Conservation (phyloP, 2,888 invertebrate genomes). For the Drosophila rellima region DNA sequence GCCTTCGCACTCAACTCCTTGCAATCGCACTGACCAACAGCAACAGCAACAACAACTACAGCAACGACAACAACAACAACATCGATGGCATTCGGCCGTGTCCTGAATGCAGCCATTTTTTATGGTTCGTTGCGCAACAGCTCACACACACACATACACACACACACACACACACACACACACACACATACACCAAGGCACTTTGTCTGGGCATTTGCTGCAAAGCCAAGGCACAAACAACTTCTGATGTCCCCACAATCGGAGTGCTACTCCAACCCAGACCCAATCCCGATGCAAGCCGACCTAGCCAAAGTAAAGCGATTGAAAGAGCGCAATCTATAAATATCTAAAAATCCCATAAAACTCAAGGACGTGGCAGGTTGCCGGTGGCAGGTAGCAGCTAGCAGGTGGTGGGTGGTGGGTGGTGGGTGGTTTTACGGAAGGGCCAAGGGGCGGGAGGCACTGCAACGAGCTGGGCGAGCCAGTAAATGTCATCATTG, state of each 20-base stretch:
- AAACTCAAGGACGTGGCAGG: slow-evolving; percentile 65
- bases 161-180: slow-evolving; percentile 6
- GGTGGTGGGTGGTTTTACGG: too few relatives aligned
- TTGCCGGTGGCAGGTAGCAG: slow-evolving; percentile 32
- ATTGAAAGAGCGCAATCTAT: slow-evolving; percentile 70
- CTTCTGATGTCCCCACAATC: slow-evolving; percentile 21
- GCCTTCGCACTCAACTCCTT: slow-evolving; percentile 28
- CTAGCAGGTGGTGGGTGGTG: slow-evolving; percentile 12
- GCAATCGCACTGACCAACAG: slow-evolving; percentile 25
- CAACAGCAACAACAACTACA: background rate
- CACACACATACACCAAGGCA: slow-evolving; percentile 6
- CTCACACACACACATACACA: slow-evolving; percentile 21
- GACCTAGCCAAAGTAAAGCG: slow-evolving; percentile 36
- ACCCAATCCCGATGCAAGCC: background rate
- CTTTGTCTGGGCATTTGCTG: slow-evolving; percentile 45
- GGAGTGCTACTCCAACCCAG: slow-evolving; percentile 7
- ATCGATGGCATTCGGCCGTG: slow-evolving; percentile 37
- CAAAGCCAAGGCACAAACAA: slow-evolving; percentile 41
- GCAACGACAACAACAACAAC: background rate
- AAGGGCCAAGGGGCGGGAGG: background rate
- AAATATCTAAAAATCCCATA: slow-evolving; percentile 78
- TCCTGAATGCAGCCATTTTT: slow-evolving; percentile 69
- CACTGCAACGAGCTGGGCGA: slow-evolving; percentile 41
- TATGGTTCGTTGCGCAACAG: slow-evolving; percentile 66
- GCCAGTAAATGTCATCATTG: slow-evolving; percentile 69